phyloP scores from a whole-genome alignment of 2,888 invertebrate species.

The Cerastis leucographa region DNA sequence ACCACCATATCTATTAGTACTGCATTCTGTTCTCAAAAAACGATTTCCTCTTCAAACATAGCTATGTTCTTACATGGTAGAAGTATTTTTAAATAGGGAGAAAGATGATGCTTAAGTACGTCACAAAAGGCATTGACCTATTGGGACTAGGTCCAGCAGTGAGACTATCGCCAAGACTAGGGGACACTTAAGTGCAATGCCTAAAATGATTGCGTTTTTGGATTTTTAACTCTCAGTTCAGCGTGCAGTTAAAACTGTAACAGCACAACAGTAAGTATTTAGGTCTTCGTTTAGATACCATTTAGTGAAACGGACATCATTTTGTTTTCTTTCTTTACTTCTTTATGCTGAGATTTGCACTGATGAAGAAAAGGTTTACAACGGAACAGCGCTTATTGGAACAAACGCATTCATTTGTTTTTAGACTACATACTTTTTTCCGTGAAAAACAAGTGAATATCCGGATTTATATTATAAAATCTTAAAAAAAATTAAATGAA shows the following conservation, averaged over 20 bases:
- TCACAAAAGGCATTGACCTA: conserved; percentile 25
- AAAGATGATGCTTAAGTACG: conserved; percentile 19
- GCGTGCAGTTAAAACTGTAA: background rate
- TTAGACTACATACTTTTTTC: background rate
- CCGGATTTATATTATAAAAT: background rate
- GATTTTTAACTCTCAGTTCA: background rate
- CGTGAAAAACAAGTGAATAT: background rate
- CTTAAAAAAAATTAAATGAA: too few species aligned
- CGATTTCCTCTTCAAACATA: conserved; percentile 32
- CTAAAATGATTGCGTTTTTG: background rate
- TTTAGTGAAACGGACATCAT: too few species aligned
- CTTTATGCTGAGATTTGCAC: background rate
- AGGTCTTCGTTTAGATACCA: background rate
- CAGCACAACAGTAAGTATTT: background rate
- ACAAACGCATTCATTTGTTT: background rate
- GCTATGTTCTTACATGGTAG: conserved; percentile 23
- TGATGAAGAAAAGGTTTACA: background rate
- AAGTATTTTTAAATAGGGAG: conserved; percentile 51
- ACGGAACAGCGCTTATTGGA: background rate
- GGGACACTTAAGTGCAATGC: background rate
- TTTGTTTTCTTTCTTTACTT: background rate
- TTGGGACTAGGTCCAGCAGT: background rate
- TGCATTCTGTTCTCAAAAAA: conserved; percentile 36
- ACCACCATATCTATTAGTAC: conserved; percentile 27
- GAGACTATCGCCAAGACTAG: background rate